These are phyloP conservation scores for Helogale parvula DNA, from an alignment of 2,113 vertebrate species.

Conservation along the genomic window DNA sequence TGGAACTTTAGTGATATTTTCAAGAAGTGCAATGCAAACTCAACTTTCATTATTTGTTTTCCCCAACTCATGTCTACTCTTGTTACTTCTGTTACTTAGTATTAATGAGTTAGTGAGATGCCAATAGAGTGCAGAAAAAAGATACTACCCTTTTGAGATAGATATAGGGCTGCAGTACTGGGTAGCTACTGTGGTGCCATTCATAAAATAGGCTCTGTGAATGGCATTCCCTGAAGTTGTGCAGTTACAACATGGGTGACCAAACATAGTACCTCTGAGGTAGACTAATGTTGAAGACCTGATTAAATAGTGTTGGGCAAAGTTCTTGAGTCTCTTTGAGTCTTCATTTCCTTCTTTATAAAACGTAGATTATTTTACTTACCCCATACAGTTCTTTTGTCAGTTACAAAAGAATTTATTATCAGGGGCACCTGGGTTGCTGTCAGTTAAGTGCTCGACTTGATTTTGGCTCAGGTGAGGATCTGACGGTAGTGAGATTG, in stretches of 20 bases:
- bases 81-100: not conserved
- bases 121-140: not conserved
- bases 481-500: too few species aligned
- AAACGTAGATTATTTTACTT: slow-evolving; percentile 23
- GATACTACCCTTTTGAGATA: not conserved
- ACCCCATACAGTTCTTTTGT: not conserved
- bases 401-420: not conserved
- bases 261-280: not conserved
- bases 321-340: not conserved
- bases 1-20: not conserved
- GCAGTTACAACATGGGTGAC: not conserved
- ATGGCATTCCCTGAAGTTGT: not conserved
- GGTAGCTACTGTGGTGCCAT: not conserved
- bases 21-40: not conserved
- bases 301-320: not conserved
- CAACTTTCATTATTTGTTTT: slow-evolving; percentile 21
- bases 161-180: not conserved
- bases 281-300: not conserved
- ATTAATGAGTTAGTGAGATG: not conserved
- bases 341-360: not conserved
- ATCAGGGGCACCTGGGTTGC: too few species aligned
- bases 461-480: too few species aligned
- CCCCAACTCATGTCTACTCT: not conserved
- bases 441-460: too few species aligned
- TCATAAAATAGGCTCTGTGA: not conserved